Conservation (phyloP, 2,797 vertebrate genomes). For the Ctenopoma kingsleyae region DNA sequence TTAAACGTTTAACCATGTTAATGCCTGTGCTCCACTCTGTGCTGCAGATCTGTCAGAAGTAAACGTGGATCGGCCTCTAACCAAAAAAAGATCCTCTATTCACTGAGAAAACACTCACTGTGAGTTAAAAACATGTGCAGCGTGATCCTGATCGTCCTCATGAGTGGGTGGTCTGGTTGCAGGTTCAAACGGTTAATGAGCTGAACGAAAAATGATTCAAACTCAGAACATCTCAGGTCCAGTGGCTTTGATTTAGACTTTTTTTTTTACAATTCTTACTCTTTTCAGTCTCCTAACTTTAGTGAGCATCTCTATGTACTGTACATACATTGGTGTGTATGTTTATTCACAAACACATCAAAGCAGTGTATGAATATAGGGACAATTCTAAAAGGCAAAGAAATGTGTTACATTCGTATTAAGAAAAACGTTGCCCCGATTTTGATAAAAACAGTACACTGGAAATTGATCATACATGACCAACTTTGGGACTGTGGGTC, state of each 20-base stretch:
- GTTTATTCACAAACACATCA: no score
- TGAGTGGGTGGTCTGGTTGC: constrained; percentile 51
- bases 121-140: not conserved
- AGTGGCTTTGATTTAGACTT: no score
- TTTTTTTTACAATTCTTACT: no score
- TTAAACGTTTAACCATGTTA: constrained; percentile 14
- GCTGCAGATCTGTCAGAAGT: constrained; percentile 10
- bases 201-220: no score
- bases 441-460: not conserved
- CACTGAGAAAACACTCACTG: constrained; percentile 31
- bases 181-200: no score
- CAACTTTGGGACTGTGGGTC: not conserved
- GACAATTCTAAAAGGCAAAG: no score
- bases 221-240: no score
- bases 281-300: no score
- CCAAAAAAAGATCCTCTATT: constrained; percentile 38
- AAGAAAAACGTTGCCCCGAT: not conserved
- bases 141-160: not conserved
- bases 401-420: no score
- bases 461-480: not conserved
- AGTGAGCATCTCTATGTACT: no score
- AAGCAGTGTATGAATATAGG: no score
- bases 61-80: constrained; percentile 4
- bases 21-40: not conserved
- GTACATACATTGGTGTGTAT: no score